Conservation (phyloP, 2,888 invertebrate species). For the Sericinus montela region DNA sequence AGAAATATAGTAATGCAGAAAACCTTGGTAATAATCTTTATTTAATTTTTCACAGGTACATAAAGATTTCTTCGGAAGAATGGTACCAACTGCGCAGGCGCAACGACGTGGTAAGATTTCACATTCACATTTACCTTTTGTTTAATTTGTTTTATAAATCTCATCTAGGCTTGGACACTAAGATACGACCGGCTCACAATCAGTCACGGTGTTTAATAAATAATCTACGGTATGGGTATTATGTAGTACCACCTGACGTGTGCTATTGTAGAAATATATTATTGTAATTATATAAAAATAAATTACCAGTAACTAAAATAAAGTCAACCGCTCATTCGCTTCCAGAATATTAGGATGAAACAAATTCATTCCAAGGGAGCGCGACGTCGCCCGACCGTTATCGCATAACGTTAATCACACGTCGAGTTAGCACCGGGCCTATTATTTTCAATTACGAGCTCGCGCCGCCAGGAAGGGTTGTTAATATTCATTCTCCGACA, state of each 20-base stretch:
- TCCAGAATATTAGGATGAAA: slow-evolving; percentile 8
- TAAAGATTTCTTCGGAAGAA: slow-evolving; percentile 82
- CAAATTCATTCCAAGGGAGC: slow-evolving; percentile 21
- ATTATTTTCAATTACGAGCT: slow-evolving; percentile 69
- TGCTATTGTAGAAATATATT: too few species aligned
- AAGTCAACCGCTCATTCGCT: background rate
- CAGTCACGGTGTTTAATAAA: too few species aligned
- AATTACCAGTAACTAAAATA: too few species aligned
- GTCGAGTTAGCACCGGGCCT: slow-evolving; percentile 48
- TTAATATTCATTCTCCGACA: slow-evolving; percentile 69
- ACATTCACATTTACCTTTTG: too few species aligned
- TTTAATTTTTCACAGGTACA: slow-evolving; percentile 62
- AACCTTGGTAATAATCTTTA: background rate
- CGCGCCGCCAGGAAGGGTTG: slow-evolving; percentile 60
- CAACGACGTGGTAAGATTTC: slow-evolving; percentile 53
- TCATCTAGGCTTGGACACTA: too few species aligned
- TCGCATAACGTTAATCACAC: slow-evolving; percentile 58
- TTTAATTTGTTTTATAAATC: too few species aligned
- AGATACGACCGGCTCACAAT: too few species aligned
- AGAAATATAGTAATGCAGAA: too few species aligned
- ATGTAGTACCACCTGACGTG: too few species aligned
- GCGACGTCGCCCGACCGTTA: slow-evolving; percentile 31
- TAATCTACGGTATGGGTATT: too few species aligned
- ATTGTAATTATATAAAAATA: too few species aligned
- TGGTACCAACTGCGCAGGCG: slow-evolving; percentile 61